Conservation (phyloP, 2,797 vertebrate genomes). For the Ficedula albicollis region DNA sequence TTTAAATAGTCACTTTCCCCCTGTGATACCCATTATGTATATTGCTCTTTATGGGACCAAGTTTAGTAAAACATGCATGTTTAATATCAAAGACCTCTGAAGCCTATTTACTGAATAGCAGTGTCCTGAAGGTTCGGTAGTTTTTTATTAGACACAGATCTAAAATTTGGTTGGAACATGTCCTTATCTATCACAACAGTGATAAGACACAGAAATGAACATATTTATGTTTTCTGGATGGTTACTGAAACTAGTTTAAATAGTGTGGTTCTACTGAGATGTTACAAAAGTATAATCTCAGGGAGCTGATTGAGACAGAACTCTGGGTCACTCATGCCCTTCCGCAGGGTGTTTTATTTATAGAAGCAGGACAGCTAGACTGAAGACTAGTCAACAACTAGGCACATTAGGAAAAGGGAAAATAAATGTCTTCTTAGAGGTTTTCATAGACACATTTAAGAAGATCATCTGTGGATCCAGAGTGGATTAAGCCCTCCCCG, state of each 20-base stretch:
- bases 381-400: not conserved
- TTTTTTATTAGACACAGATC: not conserved
- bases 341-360: not conserved
- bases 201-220: not conserved
- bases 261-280: not conserved
- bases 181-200: not conserved
- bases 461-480: not conserved
- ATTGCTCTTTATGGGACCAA: not conserved
- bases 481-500: not conserved
- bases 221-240: not conserved
- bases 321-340: not conserved
- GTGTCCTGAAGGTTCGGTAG: fast-evolving
- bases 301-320: not conserved
- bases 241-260: not conserved
- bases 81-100: not conserved
- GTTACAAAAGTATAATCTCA: not conserved
- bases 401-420: not conserved
- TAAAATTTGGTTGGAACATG: not conserved
- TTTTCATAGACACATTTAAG: not conserved
- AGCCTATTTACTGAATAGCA: not conserved
- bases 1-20: not conserved
- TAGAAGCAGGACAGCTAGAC: not conserved
- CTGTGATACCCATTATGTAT: not conserved
- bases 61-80: not conserved
- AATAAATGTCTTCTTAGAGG: not conserved